Evolutionary conservation across 2,113 vertebrate genomes (phyloP), one percentile per base, ranked within the genome.

Genomic region (Hucho hucho): DNA sequence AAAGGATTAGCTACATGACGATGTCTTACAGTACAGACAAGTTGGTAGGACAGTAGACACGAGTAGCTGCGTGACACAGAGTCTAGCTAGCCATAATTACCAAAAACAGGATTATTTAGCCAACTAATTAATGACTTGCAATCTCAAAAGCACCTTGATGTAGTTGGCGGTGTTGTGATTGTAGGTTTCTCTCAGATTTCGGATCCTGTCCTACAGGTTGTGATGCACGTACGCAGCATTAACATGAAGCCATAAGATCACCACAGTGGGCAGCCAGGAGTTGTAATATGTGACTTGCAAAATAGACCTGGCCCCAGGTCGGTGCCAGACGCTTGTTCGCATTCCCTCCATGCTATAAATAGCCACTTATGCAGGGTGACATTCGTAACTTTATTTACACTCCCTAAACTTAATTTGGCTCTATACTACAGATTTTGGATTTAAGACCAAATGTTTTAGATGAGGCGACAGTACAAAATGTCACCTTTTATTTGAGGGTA

Each of bases 301-400:
- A 46, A 69, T 72, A 32, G 32, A 58, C 66, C 69, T 53, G 49
- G 49, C 49, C 49, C 37, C 49, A 65, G 76, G 72, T 76, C 71
- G 74, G 72, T 78, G 79, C 76, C 83, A 79, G 69, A 69, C 49
- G 70, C 69, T 28, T 47, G 77, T 72, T 83, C 32, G 66, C 90
- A 90, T 92, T 89, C 88, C 87, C 78, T 82, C 70, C 82, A 3
- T 43, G 86, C 86, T 93, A 94, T 89, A 91, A 91, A 93, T 93
- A 94, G 90, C 69, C 64, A 70, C 47, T 73, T 49, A 82, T 87
- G 87, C 84, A 88, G 82, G 89, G 87, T 91, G 88, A 92, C 88
- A 89, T 78, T 9, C 37, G 7, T 37, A 37, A 37, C 2, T 37
- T 43, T 43, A 88, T 84, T 90, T 86, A 82, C 84, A 87, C 81